Evolutionary conservation across 2,113 vertebrate species (phyloP).

Genomic region (Coturnix japonica): DNA sequence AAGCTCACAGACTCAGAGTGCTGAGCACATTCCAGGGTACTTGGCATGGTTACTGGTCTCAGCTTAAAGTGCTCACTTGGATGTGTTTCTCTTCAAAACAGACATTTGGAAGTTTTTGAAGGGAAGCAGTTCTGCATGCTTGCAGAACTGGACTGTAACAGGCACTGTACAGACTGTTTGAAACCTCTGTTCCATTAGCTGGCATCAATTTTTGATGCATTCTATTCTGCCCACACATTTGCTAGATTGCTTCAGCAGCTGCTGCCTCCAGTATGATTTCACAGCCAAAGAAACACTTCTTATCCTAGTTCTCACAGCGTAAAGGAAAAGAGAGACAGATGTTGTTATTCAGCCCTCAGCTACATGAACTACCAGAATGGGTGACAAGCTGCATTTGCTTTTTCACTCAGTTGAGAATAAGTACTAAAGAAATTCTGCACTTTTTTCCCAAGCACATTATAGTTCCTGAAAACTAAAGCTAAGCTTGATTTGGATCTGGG

Average conservation of each 20-base stretch:
- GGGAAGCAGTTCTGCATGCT: background rate
- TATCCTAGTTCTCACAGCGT: background rate
- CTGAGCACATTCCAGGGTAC: background rate
- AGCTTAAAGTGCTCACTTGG: background rate
- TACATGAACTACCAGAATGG: background rate
- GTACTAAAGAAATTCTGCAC: background rate
- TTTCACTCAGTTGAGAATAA: background rate
- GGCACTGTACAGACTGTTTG: background rate
- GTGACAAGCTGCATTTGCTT: background rate
- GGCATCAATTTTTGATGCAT: slow-evolving; percentile 34
- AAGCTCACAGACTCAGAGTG: background rate
- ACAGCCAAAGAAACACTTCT: slow-evolving; percentile 6
- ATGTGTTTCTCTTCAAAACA: background rate
- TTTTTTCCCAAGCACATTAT: background rate
- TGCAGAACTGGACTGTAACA: background rate
- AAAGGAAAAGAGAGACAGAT: slow-evolving; percentile 28
- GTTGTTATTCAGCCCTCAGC: background rate
- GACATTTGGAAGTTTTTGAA: background rate
- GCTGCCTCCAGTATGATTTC: slow-evolving; percentile 21
- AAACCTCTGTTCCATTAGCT: background rate
- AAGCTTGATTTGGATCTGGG: background rate
- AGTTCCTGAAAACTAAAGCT: background rate
- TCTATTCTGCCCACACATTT: slow-evolving; percentile 33
- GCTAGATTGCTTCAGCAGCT: slow-evolving; percentile 33
- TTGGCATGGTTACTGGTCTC: background rate